Conservation (phyloP, 1,140 invertebrate species). For the Magallana angulata region DNA sequence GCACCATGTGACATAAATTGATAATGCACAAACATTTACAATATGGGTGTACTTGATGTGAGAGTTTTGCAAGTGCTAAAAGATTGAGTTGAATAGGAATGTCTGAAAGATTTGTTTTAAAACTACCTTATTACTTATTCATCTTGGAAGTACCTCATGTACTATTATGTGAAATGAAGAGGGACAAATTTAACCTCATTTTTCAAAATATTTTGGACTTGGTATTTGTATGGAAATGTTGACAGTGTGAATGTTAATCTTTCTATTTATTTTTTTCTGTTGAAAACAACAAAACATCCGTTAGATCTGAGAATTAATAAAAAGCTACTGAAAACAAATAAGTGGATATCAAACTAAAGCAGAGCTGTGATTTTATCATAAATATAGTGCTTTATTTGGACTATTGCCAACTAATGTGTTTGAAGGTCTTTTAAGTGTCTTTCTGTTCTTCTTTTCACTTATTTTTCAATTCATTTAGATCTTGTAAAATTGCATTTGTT, state of each 20-base stretch:
- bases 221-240: background rate
- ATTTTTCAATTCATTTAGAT: too few species aligned
- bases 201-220: background rate
- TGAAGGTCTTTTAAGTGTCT: too few species aligned
- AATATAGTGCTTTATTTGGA: constrained; percentile 20
- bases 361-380: constrained; percentile 2
- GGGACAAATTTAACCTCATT: background rate
- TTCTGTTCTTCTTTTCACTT: too few species aligned
- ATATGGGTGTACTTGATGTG: background rate
- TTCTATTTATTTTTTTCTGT: background rate
- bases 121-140: background rate
- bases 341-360: background rate
- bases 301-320: background rate
- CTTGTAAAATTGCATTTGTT: too few species aligned
- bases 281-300: background rate
- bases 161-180: background rate
- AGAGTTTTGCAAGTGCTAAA: background rate
- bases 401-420: too few species aligned
- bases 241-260: background rate
- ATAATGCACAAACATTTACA: background rate
- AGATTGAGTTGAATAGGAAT: constrained; percentile 5
- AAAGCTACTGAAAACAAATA: background rate
- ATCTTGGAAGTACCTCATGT: background rate
- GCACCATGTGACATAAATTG: background rate
- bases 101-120: constrained; percentile 8